Base-by-base conservation (phyloP, 2,113 vertebrate species). In the Eleginops maclovinus region DNA sequence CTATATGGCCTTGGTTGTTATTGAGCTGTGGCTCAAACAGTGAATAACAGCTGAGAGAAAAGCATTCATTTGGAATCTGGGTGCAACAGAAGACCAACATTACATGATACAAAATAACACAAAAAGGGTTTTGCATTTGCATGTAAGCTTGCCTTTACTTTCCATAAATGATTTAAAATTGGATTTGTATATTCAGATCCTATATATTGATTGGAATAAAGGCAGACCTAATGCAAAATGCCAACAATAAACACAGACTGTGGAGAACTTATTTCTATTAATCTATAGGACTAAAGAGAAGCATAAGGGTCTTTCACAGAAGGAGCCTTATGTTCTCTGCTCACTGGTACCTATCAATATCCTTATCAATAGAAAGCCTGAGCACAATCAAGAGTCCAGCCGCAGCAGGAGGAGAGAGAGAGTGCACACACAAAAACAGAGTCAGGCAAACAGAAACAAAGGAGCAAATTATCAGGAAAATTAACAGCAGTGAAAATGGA, bases 311-410 rank as follows among this genome's bases (percentile, higher is more conserved):
- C 92, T 93, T 94, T 93, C 83, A 65, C 63, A 72, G 59, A 93
- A 95, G 89, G 93, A 90, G 43, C 92, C 95, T 94, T 95, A 96
- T 95, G 94, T 58, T 81, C 87, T 92, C 84, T 89, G 77, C 88
- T 84, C 70, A 65, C 92, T 91, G 91, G 93, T 99, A 99, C 98
- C 97, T 99, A 99, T 97, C 95, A 93, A 97, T 96, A 95, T 99
- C 98, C 93, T 96, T 96, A 99, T 99, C 98, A 97, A 99, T 96
- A 96, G 96, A 98, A 94, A 99, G 96, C 94, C 97, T 99, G 96
- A 89, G 93, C 92, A 96, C 93, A 97, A 26, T 95, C 92, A 97
- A 94, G 93, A 93, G 94, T 93, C 93, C 84, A 86, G 96, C 95
- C 91, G 94, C 95, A 89, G 93, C 91, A 94, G 88, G 87, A 93